Percentiles rank a stretch among this genome's conserved stretches.
phyloP scores from a whole-genome alignment of 1,140 invertebrate species.

The Drosophila mojavensis region DNA sequence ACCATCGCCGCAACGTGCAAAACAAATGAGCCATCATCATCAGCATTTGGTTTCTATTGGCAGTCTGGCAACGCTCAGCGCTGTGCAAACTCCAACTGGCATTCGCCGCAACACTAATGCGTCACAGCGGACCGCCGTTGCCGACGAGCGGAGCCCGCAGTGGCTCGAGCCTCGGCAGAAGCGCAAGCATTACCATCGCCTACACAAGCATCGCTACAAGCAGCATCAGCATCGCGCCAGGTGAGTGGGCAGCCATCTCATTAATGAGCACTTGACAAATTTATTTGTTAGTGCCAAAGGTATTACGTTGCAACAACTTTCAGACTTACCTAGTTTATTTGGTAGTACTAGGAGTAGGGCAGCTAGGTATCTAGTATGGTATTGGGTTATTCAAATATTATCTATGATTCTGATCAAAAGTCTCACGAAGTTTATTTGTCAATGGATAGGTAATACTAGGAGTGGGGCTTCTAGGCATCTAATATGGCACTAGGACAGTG shows the following conservation, averaged over 20 bases:
- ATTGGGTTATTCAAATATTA: too few species aligned
- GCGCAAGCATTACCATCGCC: conserved; percentile 69
- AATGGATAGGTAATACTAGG: too few species aligned
- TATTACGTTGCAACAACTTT: too few species aligned
- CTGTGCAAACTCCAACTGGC: conserved; percentile 45
- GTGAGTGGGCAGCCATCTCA: not conserved
- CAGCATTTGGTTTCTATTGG: conserved; percentile 13
- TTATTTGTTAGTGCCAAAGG: not conserved
- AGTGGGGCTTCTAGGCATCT: too few species aligned
- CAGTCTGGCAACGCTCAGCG: conserved; percentile 20
- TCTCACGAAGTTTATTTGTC: too few species aligned
- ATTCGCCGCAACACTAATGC: conserved; percentile 27
- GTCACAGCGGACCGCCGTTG: not conserved
- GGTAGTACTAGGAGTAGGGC: too few species aligned
- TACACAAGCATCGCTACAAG: conserved; percentile 69
- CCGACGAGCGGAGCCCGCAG: not conserved
- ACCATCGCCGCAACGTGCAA: conserved; percentile 1
- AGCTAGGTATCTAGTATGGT: too few species aligned
- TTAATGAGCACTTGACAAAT: not conserved
- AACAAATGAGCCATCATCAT: conserved; percentile 18
- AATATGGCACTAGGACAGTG: too few species aligned
- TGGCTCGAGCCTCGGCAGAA: conserved; percentile 52
- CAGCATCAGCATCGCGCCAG: conserved; percentile 55
- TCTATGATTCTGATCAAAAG: too few species aligned
- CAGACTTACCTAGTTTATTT: too few species aligned